Evolutionary conservation across 2,888 invertebrate species (phyloP), one percentile per base, ranked within the genome.

Genomic region (Temnothorax ravouxi): DNA sequence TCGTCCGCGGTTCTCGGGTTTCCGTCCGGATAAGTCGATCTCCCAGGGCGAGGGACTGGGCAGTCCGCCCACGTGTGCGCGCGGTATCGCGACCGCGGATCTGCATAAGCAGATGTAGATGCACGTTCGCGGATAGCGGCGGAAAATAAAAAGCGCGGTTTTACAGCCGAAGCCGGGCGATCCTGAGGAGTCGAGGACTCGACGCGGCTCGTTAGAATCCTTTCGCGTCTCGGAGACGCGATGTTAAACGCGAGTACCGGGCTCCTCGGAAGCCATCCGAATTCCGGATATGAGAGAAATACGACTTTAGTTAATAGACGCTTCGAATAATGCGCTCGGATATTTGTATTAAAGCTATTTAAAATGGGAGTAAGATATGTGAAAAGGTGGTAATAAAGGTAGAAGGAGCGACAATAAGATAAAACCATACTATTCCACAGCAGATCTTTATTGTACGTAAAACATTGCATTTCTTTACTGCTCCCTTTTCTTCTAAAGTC

Each of bases 21-120:
- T 86, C 88, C 79, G 66, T 79, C 54, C 72, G 74, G 72, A 81
- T 66, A 66, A 74, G 75, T 82, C 81, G 86, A 82, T 88, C 88
- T 84, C 71, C 54, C 47, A 82, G 61, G 25, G 66, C 75, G 82
- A 82, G 74, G 29, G 54, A 21, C 67, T 86, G 79, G 79, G 76
- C 77, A 67, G 62, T 85, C 83, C 88, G 83, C 88, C 88, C 85
- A 88, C 88, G 83, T 71, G 79, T 21, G n/a, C 25, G 72, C 56
- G 56, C 47, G 50, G n/a, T 79, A 85, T 84, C 82, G 59, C 44
- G 56, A 18, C 47, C 75, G 56, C 44, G 71, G 47, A 88, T 84
- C 86, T 86, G 67, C 81, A 59, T 84, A 84, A 77, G 76, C 67
- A 77, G 83, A 81, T 72, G 84, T 84, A 81, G 86, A 84, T 81